Evolutionary conservation across 1,140 invertebrate genomes (phyloP), one percentile per base, ranked within the genome.

Genomic region (Andrena cerasifolii): DNA sequence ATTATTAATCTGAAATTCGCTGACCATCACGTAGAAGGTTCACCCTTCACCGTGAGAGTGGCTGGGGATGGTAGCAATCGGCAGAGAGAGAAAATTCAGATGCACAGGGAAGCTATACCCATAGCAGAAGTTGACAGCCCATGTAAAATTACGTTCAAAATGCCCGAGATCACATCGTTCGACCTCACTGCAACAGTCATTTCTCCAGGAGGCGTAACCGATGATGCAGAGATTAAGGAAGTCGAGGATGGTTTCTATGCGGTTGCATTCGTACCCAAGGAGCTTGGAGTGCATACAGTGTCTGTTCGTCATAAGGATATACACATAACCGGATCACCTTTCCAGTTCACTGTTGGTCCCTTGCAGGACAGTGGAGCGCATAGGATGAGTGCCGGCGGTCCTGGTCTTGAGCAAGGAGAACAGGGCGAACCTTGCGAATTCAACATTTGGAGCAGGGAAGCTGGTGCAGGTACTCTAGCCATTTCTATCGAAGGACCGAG

Each of bases 261-360:
- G 18, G 98, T 99, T n/a, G 97, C 98, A 88, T 99, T 99, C 93
- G 96, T 99, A 12, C 98, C 99, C n/a, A 99, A 99, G 93, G 98
- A 99, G 92, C 93, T 99, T 79, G 99, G 98, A 3, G 96, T 99
- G 0, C 98, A 99, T 92, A 99, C 98, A 0, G 98, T 99, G 0
- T 99, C 97, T 28, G 98, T 99, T 47, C 97, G 97, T 87, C 98
- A 99, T 93, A 98, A 98, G 94, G 98, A 98, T 80, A 98, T 99
- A 91, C 98, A 99, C 92, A 99, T 99, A 89, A 98, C 98, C 73
- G 97, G 97, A 79, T 97, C 96, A 12, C 97, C 97, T 28, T 98
- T 98, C 95, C 97, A 97, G 91, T 98, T 98, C 91, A 98, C 97
- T n/a, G 97, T 98, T n/a, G 96, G 97, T 49, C 98, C 98, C 0